These are phyloP conservation scores for Sinocyclocheilus maitianheensis DNA, from an alignment of 2,113 vertebrate genomes.

Conservation along the genomic window DNA sequence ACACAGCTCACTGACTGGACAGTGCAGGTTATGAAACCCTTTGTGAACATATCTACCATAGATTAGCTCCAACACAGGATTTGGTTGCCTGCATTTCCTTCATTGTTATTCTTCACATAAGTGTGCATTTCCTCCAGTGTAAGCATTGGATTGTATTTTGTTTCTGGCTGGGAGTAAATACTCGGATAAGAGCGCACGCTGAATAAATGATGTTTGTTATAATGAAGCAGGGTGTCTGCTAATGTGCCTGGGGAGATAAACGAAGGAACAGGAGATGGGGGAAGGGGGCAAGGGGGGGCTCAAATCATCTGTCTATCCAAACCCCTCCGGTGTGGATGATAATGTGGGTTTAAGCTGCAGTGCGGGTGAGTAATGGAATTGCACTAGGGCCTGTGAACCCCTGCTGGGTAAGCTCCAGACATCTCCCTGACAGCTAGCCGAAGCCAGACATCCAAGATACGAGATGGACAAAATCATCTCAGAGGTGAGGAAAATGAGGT, in stretches of 20 bases:
- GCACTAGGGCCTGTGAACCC: constrained; percentile 42
- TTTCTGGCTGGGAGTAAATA: not conserved
- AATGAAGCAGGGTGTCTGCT: constrained; percentile 63
- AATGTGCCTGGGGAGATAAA: constrained; percentile 62
- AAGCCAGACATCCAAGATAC: constrained; percentile 28
- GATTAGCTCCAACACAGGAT: constrained; percentile 8
- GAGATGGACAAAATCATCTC: not conserved
- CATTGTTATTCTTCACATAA: constrained; percentile 27
- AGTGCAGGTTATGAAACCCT: constrained; percentile 5
- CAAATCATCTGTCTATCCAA: constrained; percentile 65
- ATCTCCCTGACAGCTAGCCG: constrained; percentile 48
- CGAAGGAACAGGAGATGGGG: constrained; percentile 27
- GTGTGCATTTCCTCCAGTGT: not conserved
- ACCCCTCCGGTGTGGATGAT: constrained; percentile 62
- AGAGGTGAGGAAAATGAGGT: constrained; percentile 19
- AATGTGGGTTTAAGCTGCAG: constrained; percentile 69
- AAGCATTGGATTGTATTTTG: not conserved
- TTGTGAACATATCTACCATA: not conserved
- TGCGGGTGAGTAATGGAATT: constrained; percentile 70
- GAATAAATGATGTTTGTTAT: constrained; percentile 73
- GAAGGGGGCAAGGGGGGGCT: constrained; percentile 27
- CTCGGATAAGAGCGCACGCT: constrained; percentile 39
- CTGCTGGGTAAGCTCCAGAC: constrained; percentile 66
- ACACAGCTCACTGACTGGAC: not conserved
- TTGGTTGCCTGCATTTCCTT: constrained; percentile 16